Conservation (phyloP, 2,113 vertebrate genomes). For the Chloroceryle aenea region DNA sequence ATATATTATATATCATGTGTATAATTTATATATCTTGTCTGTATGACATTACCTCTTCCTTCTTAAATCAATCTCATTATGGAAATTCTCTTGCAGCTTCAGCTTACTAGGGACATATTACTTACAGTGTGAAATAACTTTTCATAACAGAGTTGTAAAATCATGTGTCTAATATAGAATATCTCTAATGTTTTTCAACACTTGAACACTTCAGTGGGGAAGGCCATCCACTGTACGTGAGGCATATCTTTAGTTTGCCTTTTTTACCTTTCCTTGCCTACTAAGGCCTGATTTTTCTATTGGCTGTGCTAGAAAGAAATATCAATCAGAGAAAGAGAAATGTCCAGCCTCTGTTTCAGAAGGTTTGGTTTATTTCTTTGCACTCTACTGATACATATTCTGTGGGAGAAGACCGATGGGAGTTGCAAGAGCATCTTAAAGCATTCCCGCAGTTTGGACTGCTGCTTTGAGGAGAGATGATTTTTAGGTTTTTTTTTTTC, state of each 20-base stretch:
- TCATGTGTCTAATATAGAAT: neutral
- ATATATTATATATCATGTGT: no score
- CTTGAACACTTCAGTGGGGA: neutral
- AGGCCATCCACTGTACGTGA: neutral
- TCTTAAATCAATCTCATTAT: neutral
- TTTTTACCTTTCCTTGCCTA: neutral
- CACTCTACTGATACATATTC: neutral
- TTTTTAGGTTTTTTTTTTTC: neutral
- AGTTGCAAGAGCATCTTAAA: neutral
- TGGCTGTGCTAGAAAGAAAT: neutral
- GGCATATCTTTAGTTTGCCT: neutral
- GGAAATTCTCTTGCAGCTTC: neutral
- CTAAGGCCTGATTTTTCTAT: neutral
- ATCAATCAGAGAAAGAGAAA: neutral
- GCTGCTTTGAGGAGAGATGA: neutral
- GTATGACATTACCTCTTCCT: neutral
- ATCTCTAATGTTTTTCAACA: neutral
- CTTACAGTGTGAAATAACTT: neutral
- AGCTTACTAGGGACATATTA: neutral
- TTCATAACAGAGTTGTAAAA: neutral
- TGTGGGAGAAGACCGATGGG: neutral
- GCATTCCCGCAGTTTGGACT: neutral
- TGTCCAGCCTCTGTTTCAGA: neutral
- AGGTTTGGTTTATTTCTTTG: neutral
- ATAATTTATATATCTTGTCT: no score